Base-by-base conservation (phyloP, 2,113 vertebrate species). In the Circaetus cinerascens region DNA sequence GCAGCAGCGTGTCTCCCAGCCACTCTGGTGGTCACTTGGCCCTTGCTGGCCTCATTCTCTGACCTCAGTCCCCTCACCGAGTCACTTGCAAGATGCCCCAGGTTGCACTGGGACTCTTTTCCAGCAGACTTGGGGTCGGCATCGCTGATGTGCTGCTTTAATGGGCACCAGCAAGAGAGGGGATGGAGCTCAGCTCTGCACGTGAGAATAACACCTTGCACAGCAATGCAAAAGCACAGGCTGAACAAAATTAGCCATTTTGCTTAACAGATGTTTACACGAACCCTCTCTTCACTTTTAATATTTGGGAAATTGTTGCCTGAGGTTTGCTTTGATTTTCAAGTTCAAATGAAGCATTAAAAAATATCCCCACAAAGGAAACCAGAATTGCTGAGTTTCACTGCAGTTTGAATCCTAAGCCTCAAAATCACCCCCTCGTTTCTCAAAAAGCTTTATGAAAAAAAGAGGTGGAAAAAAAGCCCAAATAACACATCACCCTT, bases 31-130 rank as follows among this genome's bases (percentile, higher is more conserved):
- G 8, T 55, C n/a, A 30, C 13, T 26, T 30, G 2, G 12, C 10
- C 26, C 15, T 41, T 73, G 11, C 41, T 66, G 17, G 16, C 5
- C 18, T 23, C 14, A 32, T 6, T 38, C 7, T 43, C 5, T 38
- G 15, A 18, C 10, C 15, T 72, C 3, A 2, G 7, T 50, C 9
- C 7, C 20, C 21, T 72, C 3, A 2, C 7, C 1, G 0, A 1
- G 2, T n/a, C 13, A 38, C 30, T 53, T 84, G 16, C n/a, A 93
- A 20, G 9, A 56, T 6, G 2, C 1, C 11, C 3, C 0, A 1
- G 5, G 5, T n/a, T 57, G 19, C 16, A n/a, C 0, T 18, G 23
- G 27, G 13, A 55, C 14, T 57, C 15, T 45, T 29, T 36, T 26
- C 16, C 38, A 51, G 9, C 15, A 78, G 19, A 63, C 20, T 32